A percentile compares a stretch with the other conserved stretches of the same genome.
Conservation (phyloP, 2,113 vertebrate species). For the Geococcyx californianus region DNA sequence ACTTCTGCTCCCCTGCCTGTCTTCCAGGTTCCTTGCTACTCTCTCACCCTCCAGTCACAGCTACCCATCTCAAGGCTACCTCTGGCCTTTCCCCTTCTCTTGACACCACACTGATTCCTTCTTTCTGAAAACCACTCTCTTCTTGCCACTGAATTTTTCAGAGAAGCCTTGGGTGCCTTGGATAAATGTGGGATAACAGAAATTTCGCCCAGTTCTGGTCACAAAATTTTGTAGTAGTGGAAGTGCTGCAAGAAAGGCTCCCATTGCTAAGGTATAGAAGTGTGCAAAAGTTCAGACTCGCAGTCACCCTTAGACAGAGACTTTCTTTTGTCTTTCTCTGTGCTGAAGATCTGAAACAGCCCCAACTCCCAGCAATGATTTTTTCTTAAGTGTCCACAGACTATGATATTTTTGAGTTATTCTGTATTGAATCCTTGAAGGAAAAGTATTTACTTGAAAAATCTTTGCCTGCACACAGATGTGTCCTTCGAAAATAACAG, state of each 20-base stretch:
- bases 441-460: neutral
- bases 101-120: neutral
- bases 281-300: neutral
- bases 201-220: neutral
- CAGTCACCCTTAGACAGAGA: neutral
- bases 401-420: neutral
- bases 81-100: neutral
- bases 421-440: neutral
- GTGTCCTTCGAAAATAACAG: neutral
- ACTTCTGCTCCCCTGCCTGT: neutral
- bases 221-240: fast-evolving
- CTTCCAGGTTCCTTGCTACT: neutral
- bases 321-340: neutral
- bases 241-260: neutral
- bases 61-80: neutral
- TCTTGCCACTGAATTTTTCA: neutral
- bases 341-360: neutral
- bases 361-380: neutral
- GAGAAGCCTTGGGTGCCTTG: neutral
- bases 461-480: neutral
- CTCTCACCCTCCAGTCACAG: neutral
- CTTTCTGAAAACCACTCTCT: neutral
- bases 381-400: neutral
- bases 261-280: neutral
- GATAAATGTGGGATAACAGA: neutral